These are phyloP conservation scores for Ophiodon elongatus DNA, from an alignment of 2,113 vertebrate genomes.

Conservation along the genomic window DNA sequence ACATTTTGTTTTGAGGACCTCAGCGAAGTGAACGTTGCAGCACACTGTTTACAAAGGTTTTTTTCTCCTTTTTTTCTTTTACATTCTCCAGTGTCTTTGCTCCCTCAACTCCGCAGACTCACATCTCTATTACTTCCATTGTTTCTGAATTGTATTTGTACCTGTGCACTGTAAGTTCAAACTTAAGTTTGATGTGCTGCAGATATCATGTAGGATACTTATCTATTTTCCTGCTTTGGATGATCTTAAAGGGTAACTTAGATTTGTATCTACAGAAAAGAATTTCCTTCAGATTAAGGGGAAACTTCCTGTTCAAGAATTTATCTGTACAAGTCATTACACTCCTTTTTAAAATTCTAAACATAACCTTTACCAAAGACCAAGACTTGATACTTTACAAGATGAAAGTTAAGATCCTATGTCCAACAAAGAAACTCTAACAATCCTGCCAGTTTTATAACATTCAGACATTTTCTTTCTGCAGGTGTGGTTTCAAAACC, in stretches of 20 bases:
- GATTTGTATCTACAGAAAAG: constrained; percentile 44
- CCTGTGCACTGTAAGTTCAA: constrained; percentile 4
- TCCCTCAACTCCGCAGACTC: background rate
- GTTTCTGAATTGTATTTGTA: constrained; percentile 24
- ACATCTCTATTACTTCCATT: constrained; percentile 3
- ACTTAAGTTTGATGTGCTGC: background rate
- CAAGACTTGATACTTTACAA: background rate
- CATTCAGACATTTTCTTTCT: constrained; percentile 38
- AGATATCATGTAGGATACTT: constrained; percentile 11
- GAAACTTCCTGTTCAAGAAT: constrained; percentile 8
- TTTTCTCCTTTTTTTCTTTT: constrained; percentile 6
- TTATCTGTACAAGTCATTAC: background rate
- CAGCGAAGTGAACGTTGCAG: constrained; percentile 23
- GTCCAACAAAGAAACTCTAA: background rate
- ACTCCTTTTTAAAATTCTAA: background rate
- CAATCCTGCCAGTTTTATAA: background rate
- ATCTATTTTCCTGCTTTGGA: constrained; percentile 11
- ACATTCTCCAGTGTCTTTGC: constrained; percentile 9
- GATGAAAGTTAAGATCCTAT: constrained; percentile 6
- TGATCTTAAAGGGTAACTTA: constrained; percentile 27
- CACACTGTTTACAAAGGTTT: constrained; percentile 44
- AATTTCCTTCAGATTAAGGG: constrained; percentile 40
- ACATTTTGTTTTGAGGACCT: constrained; percentile 47
- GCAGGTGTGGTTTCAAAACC: constrained; percentile 99
- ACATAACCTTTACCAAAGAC: background rate